phyloP scores from a whole-genome alignment of 2,113 vertebrate species.

The Marcusenius ussheri region DNA sequence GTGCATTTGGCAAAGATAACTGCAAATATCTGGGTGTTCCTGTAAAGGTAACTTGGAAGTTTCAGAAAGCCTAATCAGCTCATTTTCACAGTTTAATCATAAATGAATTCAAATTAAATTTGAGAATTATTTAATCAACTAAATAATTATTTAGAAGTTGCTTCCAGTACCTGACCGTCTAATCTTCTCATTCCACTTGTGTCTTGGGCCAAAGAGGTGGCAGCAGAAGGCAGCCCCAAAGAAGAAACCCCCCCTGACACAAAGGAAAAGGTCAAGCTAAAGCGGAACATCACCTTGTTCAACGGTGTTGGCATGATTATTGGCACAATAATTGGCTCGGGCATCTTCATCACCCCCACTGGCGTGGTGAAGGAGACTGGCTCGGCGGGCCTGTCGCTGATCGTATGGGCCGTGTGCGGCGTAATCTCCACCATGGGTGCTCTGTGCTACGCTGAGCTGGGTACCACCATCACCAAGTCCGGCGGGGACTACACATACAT shows the following conservation, averaged over 20 bases:
- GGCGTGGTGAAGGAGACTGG: constrained; percentile 58
- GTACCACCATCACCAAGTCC: constrained; percentile 61
- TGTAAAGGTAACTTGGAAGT: neutral
- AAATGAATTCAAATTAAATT: neutral
- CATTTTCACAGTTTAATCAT: neutral
- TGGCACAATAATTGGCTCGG: constrained; percentile 64
- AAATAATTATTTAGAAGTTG: neutral
- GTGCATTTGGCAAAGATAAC: neutral
- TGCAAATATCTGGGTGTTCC: neutral
- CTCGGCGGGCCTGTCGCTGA: constrained; percentile 55
- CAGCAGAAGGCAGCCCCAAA: neutral
- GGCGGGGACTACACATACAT: constrained; percentile 66
- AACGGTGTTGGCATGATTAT: constrained; percentile 64
- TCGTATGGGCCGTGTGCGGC: constrained; percentile 57
- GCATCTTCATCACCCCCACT: constrained; percentile 60
- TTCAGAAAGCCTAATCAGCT: neutral
- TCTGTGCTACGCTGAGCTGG: constrained; percentile 62
- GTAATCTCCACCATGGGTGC: constrained; percentile 62
- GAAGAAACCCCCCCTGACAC: constrained; percentile 8
- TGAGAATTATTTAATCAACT: neutral
- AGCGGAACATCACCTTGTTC: constrained; percentile 62
- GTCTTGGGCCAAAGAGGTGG: neutral
- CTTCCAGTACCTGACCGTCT: neutral
- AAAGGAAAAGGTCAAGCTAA: constrained; percentile 48
- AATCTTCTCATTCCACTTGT: neutral